Base-by-base conservation (phyloP, 53 echinoderm and acorn worm genomes). In the Holothuria scabra region DNA sequence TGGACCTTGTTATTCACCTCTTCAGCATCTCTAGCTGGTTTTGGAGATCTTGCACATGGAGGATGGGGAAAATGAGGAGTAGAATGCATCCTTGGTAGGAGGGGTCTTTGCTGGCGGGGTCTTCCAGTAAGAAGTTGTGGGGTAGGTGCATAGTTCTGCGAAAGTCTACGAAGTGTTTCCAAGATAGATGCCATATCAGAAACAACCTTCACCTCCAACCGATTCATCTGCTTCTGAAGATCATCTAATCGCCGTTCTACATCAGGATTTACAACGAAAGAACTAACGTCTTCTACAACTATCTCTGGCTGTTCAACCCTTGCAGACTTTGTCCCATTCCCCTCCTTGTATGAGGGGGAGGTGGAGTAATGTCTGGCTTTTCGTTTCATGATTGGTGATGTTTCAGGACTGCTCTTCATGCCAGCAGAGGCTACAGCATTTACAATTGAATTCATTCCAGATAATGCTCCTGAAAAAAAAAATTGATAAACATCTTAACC, bases 141-240 rank as follows among this genome's bases (percentile, higher is more conserved):
- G 7, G 97, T 88, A 26, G 92, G 83, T 22, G 94, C 82, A 74
- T 81, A 84, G 68, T 84, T 81, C 26, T 89, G 90, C 46, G 88
- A 88, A 71, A 91, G 86, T 56, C 89, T 76, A 62, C 90, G 87
- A 21, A 97, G 92, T 24, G 94, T 85, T 46, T 97, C 97, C 70
- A 97, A 80, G 59, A 97, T 94, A 59, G 97, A 90, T 75, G 92
- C 90, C 92, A 97, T 97, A 80, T 97, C 97, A 3, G 92, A 88
- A 65, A 85, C 92, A 30, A 97, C 91, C 80, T 94, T 94, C 35
- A 88, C 90, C 71, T 97, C 97, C 34, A 97, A 72, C 26, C 90
- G 84, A 62, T 84, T 97, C 92, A 97, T 90, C 85, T 97, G 97
- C 21, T 88, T 88, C 84, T 97, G 97, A 2, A 97, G 79, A 56